Evolutionary conservation across 2,888 invertebrate species (phyloP), one percentile per base, ranked within the genome.

Genomic region (Clunio marinus): DNA sequence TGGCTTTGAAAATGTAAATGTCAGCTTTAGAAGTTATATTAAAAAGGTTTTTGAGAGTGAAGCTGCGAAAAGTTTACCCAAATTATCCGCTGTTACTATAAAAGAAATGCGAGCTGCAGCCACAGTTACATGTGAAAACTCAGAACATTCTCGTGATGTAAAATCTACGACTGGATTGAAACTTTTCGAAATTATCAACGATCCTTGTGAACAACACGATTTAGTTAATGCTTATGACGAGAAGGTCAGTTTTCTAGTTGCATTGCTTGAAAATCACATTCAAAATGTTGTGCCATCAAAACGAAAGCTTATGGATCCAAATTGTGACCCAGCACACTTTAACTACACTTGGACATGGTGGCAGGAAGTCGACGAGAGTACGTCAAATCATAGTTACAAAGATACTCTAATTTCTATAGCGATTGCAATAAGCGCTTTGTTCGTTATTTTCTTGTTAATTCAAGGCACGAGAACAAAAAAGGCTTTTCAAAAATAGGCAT

Each of bases 311-410:
- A 72, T 75, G 1, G 81, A 82, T 71, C 75, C 77, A 0, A 76
- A 76, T 1, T 81, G 82, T 1, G 78, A 85, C 76, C 86, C 86
- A 0, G 72, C 72, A 0, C 72, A 77, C 4, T 84, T 83, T 78
- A 80, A 83, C 65, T 79, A 80, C 63, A 81, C 81, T 0, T 86
- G 86, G 86, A 79, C 79, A 1, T 80, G 78, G 71, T 86, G 86
- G 86, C 75, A 77, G 72, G 84, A 85, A 32, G 32, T 32, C 32
- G 32, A 32, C 32, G n/a, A n/a, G n/a, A n/a, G 17, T 17, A 2
- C 7, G 5, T 3, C 17, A 22, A 45, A 7, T n/a, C 3, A 45
- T 45, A 4, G 32, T 15, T 45, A 7, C 5, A 4, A 22, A 55
- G 24, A 17, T 24, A n/a, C 1, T 1, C 24, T 55, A 55, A 55